These are phyloP conservation scores for Bettongia penicillata DNA, from an alignment of 2,113 vertebrate genomes.

Conservation along the genomic window DNA sequence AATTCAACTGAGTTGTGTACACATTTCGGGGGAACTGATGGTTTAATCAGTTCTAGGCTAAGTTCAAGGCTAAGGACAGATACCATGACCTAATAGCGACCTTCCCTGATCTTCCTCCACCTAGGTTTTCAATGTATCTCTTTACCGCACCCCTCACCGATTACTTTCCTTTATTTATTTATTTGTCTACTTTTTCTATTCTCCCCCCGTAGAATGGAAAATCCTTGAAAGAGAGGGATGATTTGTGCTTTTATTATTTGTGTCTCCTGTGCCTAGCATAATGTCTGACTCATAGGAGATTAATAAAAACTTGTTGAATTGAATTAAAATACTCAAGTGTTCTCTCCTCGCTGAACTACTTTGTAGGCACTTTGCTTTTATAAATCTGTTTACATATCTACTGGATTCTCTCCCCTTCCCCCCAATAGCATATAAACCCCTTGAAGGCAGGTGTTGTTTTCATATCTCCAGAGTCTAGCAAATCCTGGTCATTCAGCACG, in stretches of 20 bases:
- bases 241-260: neutral
- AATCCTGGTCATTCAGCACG: neutral
- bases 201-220: neutral
- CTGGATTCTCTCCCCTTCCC: neutral
- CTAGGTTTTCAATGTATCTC: neutral
- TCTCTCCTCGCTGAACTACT: neutral
- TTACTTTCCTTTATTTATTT: neutral
- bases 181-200: neutral
- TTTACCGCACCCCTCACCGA: neutral
- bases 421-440: no score
- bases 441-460: neutral
- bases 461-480: no score
- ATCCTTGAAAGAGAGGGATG: neutral
- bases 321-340: no score
- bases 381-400: neutral
- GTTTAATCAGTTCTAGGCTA: neutral
- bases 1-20: no score
- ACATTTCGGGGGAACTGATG: neutral
- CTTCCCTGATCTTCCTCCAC: neutral
- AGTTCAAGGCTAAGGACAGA: neutral
- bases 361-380: neutral
- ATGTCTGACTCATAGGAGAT: neutral
- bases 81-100: neutral
- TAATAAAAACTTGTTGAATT: neutral
- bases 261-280: neutral